Base-by-base conservation (phyloP, 1,140 invertebrate species). In the Drosophila nannoptera region DNA sequence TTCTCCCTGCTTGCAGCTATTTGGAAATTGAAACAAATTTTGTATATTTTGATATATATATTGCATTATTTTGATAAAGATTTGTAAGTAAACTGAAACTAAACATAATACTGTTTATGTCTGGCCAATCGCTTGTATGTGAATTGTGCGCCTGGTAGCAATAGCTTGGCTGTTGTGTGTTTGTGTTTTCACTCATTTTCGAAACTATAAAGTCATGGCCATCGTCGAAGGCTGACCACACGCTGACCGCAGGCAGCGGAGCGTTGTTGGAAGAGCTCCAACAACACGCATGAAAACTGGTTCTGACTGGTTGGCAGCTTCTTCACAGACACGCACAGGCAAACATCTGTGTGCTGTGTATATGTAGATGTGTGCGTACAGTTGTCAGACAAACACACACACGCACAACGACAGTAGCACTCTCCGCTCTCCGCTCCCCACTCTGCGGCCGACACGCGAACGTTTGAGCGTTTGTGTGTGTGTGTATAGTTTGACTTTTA, bases 221-320 rank as follows among this genome's bases (percentile, higher is more conserved):
- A 82, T 75, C 72, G 73, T 76, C 76, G 22, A 84, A 84, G 66
- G 48, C 72, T 84, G 80, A 84, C 78, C 78, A 71, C 54, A 59
- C 72, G 45, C 68, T 82, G 80, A 69, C 75, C 75, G 63, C 45
- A 7, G 16, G 54, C 35, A 52, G 38, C 53, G 49, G 55, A 58
- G 66, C 56, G 53, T 69, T 73, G 53, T 69, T 73, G 75, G 64
- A 72, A 45, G 55, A 52, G 43, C 35, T 60, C 49, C 78, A 83
- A 50, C 40, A 56, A 42, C 35, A 64, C 62, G 49, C 68, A 61
- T 12, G 38, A 49, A 71, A 71, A 71, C 69, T 45, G 69, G 69
- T 71, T 71, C 43, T 42, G 35, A 12, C 12, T 40, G 49, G 22
- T 36, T 63, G 49, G 68, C 62, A 69, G 68, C 78, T 75, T 75